Evolutionary conservation across 2,113 vertebrate species (phyloP), one percentile per base, ranked within the genome.

Genomic region (Carassius gibelio): DNA sequence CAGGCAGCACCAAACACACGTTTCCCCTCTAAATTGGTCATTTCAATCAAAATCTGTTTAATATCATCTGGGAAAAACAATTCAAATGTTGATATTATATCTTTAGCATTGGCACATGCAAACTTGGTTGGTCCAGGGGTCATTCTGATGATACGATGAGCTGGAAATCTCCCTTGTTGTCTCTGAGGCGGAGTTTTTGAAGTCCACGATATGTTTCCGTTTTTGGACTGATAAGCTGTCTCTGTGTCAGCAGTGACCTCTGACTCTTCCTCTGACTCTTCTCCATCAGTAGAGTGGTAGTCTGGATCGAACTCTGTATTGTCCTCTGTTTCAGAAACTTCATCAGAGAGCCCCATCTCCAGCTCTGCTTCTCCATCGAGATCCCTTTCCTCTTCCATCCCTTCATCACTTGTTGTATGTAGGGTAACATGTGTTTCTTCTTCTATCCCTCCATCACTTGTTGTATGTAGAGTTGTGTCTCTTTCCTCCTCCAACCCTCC

Each of bases 21-120:
- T 45, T 64, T 62, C 4, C 30, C 77, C 57, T 80, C 77, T 62
- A 62, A 38, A 80, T 79, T 79, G 55, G 57, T 42, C 21, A 79
- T 42, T 5, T 8, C 0, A 8, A 38, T 62, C 21, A 45, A 23
- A n/a, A 15, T 79, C 19, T 23, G 38, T 23, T 8, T 38, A 13
- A 79, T 62, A 2, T n/a, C 1, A n/a, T 45, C 3, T 23, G 55
- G 34, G 8, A 80, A 80, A 64, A 62, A 80, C 36, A 64, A 62
- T n/a, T 62, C 14, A 80, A 80, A 80, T 8, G 57, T 17, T 62
- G 55, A 80, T 45, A 9, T 80, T 19, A 80, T 45, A n/a, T 80
- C 57, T 14, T 38, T 1, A 13, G 19, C 55, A 59, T 38, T 21
- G 34, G 55, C 36, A 36, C 55, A 61, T n/a, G 75, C 17, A 36